A percentile compares a stretch with the other conserved stretches of the same genome.
Conservation (phyloP, 2,113 vertebrate genomes). For the Gymnobelideus leadbeateri region DNA sequence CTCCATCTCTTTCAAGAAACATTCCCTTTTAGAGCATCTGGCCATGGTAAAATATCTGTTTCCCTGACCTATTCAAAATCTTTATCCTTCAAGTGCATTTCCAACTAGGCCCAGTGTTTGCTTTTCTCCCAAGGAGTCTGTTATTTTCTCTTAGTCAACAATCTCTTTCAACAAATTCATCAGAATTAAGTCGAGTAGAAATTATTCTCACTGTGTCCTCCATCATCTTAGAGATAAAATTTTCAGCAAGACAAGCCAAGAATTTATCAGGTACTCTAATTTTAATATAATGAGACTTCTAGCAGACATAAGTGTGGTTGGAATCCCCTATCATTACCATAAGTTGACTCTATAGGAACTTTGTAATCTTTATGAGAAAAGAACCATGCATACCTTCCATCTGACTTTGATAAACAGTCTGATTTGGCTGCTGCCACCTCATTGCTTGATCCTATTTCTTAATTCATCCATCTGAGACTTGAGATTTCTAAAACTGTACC, state of each 20-base stretch:
- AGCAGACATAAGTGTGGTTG: background rate
- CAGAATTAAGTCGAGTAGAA: background rate
- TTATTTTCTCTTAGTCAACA: background rate
- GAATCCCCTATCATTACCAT: slow-evolving; percentile 6
- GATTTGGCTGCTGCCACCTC: background rate
- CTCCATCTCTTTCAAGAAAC: background rate
- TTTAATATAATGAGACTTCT: background rate
- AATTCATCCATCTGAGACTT: background rate
- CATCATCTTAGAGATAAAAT: background rate
- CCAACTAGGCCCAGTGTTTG: background rate
- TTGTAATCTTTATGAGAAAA: background rate
- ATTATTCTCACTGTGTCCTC: background rate
- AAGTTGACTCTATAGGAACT: background rate
- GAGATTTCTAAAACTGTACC: background rate
- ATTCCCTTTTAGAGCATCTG: background rate
- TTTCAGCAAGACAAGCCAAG: background rate
- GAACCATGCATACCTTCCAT: background rate
- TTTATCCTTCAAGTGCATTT: background rate
- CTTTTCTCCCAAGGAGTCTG: background rate
- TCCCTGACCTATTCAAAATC: background rate
- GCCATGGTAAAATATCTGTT: background rate
- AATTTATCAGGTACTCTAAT: background rate
- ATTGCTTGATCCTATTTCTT: background rate
- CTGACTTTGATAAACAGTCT: background rate
- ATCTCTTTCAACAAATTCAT: background rate